Evolutionary conservation across 2,113 vertebrate species (phyloP).

Genomic region (Ctenodactylus gundi): DNA sequence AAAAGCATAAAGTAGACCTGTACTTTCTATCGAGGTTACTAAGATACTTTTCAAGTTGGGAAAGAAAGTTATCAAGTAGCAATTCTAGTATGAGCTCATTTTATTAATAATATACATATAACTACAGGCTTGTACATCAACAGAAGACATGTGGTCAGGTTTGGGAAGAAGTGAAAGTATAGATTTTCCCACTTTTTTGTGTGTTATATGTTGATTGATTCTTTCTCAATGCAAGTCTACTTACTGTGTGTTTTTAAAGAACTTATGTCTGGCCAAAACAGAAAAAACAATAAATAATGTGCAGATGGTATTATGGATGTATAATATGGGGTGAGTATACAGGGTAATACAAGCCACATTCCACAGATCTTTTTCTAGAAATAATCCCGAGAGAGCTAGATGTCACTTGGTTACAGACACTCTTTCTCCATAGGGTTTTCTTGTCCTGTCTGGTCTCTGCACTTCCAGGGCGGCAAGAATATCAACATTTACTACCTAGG

Average conservation of each 20-base stretch:
- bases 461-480: not conserved
- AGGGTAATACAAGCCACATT: not conserved
- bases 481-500: not conserved
- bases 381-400: not conserved
- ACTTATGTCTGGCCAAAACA: not conserved
- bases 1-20: not conserved
- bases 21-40: not conserved
- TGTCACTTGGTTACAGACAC: not conserved
- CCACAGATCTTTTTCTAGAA: not conserved
- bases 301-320: not conserved
- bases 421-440: not conserved
- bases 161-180: not conserved
- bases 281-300: not conserved
- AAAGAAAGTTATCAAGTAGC: not conserved
- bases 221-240: not conserved
- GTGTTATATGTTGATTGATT: not conserved
- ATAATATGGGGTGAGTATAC: not conserved
- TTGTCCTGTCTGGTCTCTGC: not conserved
- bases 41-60: not conserved
- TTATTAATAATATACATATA: slow-evolving; percentile 13
- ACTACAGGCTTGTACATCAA: not conserved
- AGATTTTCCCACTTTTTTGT: not conserved
- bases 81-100: not conserved
- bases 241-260: not conserved
- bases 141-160: not conserved